These are phyloP conservation scores for Noctua janthe DNA, from an alignment of 2,888 invertebrate genomes.

Conservation along the genomic window DNA sequence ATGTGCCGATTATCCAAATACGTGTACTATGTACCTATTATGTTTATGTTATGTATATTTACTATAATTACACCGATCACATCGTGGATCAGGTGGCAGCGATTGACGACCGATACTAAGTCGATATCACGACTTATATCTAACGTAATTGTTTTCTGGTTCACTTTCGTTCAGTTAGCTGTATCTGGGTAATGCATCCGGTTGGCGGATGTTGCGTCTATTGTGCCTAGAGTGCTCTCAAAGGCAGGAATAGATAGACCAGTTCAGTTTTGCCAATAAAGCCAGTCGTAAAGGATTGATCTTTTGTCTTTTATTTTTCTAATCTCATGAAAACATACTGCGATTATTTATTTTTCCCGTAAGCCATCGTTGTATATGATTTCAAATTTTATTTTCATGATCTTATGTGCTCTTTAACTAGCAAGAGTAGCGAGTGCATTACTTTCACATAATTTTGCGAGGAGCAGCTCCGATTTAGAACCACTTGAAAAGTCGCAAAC, in stretches of 20 bases:
- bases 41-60: slow-evolving; percentile 75
- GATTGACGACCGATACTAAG: slow-evolving; percentile 58
- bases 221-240: not conserved
- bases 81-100: slow-evolving; percentile 76
- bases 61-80: slow-evolving; percentile 81
- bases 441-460: slow-evolving; percentile 23
- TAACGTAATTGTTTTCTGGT: slow-evolving; percentile 63
- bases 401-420: not conserved
- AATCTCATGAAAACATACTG: not conserved
- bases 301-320: not conserved
- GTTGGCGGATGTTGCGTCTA: slow-evolving; percentile 47
- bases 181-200: slow-evolving; percentile 47
- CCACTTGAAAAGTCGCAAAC: slow-evolving; percentile 42
- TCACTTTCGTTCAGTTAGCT: slow-evolving; percentile 56
- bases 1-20: slow-evolving; percentile 71
- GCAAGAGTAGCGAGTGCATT: not conserved
- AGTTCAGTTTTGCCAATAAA: not conserved
- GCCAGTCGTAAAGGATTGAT: not conserved
- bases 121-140: slow-evolving; percentile 64
- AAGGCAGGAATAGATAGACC: not conserved
- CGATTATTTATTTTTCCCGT: not conserved
- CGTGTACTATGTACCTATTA: slow-evolving; percentile 62
- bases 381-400: no score
- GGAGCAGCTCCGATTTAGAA: slow-evolving; percentile 20
- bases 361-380: not conserved